Conservation (phyloP, 1,140 invertebrate species). For the Leptinotarsa defecta region DNA sequence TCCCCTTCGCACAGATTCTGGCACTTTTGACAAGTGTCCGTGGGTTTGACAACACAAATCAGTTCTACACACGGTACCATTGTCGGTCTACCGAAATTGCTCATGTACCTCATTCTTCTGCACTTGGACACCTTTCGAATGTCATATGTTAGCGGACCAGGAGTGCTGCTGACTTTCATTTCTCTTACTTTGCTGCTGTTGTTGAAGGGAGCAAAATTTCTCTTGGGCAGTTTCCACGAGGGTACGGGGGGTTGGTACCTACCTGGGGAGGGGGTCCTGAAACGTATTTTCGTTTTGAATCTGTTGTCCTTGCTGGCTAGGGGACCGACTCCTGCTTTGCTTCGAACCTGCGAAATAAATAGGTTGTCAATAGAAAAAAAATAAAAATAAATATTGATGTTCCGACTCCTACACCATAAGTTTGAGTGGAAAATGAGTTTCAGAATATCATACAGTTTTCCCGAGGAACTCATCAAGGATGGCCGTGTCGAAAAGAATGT, state of each 20-base stretch:
- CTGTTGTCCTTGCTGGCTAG: neutral
- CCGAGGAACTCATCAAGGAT: too few species aligned
- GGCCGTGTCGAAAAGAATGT: too few species aligned
- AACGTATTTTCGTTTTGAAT: neutral
- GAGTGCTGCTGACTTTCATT: neutral
- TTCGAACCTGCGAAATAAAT: neutral
- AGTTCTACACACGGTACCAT: conserved; percentile 43
- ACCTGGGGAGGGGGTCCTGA: neutral
- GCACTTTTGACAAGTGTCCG: conserved; percentile 46
- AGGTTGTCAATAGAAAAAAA: too few species aligned
- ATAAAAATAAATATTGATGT: too few species aligned
- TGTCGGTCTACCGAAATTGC: conserved; percentile 22
- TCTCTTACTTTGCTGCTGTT: conserved; percentile 4
- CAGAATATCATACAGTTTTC: too few species aligned
- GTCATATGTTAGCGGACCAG: neutral
- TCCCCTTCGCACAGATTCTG: conserved; percentile 42
- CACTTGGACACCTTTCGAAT: neutral
- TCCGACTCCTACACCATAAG: too few species aligned
- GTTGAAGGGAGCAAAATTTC: neutral
- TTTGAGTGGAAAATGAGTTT: too few species aligned
- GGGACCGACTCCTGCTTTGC: neutral
- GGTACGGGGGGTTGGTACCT: neutral
- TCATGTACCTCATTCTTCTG: neutral
- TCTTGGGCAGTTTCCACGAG: neutral
- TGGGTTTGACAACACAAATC: conserved; percentile 40